A percentile compares a stretch with the other conserved stretches of the same genome.
Conservation (phyloP, 2,888 invertebrate species). For the Oxycera nigricornis region DNA sequence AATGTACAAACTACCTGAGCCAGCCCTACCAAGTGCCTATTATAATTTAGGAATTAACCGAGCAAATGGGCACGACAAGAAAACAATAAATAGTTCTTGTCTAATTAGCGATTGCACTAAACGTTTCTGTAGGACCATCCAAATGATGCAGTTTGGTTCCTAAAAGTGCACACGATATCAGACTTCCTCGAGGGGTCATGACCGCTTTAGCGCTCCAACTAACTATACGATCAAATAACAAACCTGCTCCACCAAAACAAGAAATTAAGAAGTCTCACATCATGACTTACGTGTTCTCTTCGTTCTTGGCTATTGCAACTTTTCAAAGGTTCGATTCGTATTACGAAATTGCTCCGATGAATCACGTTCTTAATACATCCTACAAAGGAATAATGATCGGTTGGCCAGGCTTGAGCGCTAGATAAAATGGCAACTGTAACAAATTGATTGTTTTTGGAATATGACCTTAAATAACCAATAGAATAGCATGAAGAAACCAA, state of each 20-base stretch:
- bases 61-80: too few species aligned
- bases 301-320: neutral
- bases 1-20: neutral
- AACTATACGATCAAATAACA: neutral
- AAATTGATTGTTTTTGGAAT: neutral
- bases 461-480: neutral
- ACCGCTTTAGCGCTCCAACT: neutral
- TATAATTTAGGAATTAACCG: too few species aligned
- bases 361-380: neutral
- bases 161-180: neutral
- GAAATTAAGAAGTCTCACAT: neutral
- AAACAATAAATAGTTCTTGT: neutral
- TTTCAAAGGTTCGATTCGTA: neutral
- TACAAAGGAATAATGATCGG: neutral
- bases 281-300: neutral
- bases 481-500: neutral
- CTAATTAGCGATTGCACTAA: neutral
- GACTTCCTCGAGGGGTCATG: neutral
- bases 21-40: too few species aligned
- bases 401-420: neutral
- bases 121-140: neutral
- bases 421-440: neutral
- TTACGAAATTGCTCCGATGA: slow-evolving; percentile 3
- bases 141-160: neutral
- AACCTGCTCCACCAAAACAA: neutral